Conservation (phyloP, 2,888 invertebrate species). For the Ochropleura leucogaster region DNA sequence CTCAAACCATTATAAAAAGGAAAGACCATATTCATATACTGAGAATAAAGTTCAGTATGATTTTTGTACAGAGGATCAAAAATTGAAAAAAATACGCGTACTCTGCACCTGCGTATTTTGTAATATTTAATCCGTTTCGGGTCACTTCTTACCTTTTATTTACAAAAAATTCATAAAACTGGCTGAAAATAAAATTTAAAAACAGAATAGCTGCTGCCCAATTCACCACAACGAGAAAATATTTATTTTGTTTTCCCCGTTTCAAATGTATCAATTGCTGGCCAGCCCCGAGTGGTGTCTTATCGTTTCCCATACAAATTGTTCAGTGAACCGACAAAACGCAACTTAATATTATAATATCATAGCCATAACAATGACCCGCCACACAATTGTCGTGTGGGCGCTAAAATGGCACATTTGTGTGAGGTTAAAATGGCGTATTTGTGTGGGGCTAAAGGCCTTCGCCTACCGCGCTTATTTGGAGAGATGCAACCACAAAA, state of each 20-base stretch:
- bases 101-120: neutral
- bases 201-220: neutral
- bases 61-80: neutral
- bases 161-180: neutral
- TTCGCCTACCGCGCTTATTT: neutral
- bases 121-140: neutral
- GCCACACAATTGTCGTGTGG: slow-evolving; percentile 32
- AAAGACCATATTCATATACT: too few species aligned
- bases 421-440: slow-evolving; percentile 7
- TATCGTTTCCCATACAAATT: slow-evolving; percentile 14
- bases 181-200: neutral
- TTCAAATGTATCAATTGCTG: neutral
- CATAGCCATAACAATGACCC: slow-evolving; percentile 29
- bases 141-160: neutral
- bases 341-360: slow-evolving; percentile 43
- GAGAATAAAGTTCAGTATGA: neutral
- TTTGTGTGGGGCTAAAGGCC: slow-evolving; percentile 2
- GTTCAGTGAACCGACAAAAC: slow-evolving; percentile 20
- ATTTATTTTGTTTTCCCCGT: neutral
- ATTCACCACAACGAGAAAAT: neutral
- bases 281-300: slow-evolving; percentile 12
- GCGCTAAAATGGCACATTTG: slow-evolving; percentile 16
- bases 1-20: too few species aligned
- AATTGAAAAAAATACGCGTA: neutral
- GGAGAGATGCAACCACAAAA: neutral